Evolutionary conservation across 1,140 invertebrate genomes (phyloP), one percentile per base, ranked within the genome.

Genomic region (Drosophila orosa): DNA sequence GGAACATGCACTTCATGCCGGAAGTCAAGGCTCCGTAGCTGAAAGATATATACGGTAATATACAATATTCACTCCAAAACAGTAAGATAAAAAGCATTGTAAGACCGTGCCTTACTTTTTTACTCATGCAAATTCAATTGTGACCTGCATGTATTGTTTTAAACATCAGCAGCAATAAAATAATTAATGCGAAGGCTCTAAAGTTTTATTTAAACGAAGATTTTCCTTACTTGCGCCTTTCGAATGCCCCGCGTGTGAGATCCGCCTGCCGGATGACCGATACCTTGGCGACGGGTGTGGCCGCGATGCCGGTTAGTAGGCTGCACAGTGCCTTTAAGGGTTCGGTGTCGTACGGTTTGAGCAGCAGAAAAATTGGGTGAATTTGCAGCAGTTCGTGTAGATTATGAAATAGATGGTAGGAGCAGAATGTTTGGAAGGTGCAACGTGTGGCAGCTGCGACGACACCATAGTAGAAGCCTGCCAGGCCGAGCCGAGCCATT

Each of bases 201-300:
- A 15, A 12, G 37, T 17, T 39, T 17, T 9, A 31, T 9, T 17
- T 39, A 39, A 40, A 17, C 2, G 3, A 3, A 39, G 17, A 17
- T 5, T 10, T 42, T 42, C 25, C 27, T 40, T 76, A 76, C 74
- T 76, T 76, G 72, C 62, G 74, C 9, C 56, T 66, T 3, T 24
- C 2, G 12, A 13, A 68, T 10, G 47, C 5, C 0, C 10, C 5
- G 2, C 62, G 61, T 10, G 74, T 68, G 12, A 77, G 29, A 40
- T 77, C 74, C 5, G 73, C 17, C 22, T 76, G 73, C 12, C 72
- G 40, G 0, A 76, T 60, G 10, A 76, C 22, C 22, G 74, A 27
- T 3, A 68, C 17, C 13, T 77, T 77, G 29, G 63, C 74, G 2
- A 76, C 61, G 1, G 74, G 74, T 5, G 74, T 77, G 15, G 74